phyloP scores from a whole-genome alignment of 92 coral and sea anemone genomes.

The Meandrina meandrites region DNA sequence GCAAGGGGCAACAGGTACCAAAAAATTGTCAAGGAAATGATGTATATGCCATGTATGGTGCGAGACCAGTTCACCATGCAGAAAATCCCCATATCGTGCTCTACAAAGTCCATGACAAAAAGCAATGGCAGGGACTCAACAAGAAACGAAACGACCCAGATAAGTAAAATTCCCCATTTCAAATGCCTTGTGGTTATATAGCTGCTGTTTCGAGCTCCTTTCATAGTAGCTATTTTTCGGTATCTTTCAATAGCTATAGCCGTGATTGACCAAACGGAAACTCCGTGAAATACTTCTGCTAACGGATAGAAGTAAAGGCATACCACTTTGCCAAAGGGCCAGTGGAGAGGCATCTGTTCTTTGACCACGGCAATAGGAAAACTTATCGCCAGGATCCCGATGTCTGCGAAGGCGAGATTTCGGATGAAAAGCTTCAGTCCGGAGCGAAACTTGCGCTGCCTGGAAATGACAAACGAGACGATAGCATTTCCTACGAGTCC shows the following conservation, averaged over 20 bases:
- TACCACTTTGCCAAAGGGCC: slow-evolving; percentile 77
- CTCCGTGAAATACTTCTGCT: slow-evolving; percentile 84
- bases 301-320: slow-evolving; percentile 79
- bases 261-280: slow-evolving; percentile 84
- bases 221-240: slow-evolving; percentile 25
- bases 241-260: slow-evolving; percentile 91
- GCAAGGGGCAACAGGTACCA: slow-evolving; percentile 80
- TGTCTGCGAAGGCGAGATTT: slow-evolving; percentile 89
- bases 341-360: slow-evolving; percentile 62
- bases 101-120: slow-evolving; percentile 63
- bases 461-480: slow-evolving; percentile 60
- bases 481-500: slow-evolving; percentile 77
- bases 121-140: slow-evolving; percentile 72
- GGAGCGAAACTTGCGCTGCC: slow-evolving; percentile 58
- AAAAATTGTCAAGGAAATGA: slow-evolving; percentile 48
- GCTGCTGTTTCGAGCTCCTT: not conserved
- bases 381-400: slow-evolving; percentile 65
- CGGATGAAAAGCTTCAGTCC: slow-evolving; percentile 64
- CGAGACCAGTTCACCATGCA: slow-evolving; percentile 76
- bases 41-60: slow-evolving; percentile 51
- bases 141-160: slow-evolving; percentile 79
- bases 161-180: slow-evolving; percentile 48
- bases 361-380: slow-evolving; percentile 77
- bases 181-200: slow-evolving; percentile 27
- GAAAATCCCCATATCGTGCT: slow-evolving; percentile 26